Base-by-base conservation (phyloP, 2,888 invertebrate species). In the Drosophila anceps region DNA sequence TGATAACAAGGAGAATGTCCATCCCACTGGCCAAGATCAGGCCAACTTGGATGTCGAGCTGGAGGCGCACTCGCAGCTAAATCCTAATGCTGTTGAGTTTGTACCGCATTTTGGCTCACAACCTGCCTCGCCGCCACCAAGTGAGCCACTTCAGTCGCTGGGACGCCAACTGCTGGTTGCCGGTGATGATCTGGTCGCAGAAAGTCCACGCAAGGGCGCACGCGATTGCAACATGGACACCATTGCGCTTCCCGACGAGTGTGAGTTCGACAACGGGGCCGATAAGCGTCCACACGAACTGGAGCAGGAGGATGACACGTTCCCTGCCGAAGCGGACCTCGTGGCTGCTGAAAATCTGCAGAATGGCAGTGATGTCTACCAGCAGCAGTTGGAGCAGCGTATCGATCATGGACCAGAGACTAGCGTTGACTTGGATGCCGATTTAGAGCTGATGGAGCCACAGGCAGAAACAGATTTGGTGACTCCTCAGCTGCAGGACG, bases 31-130 rank as follows among this genome's bases (percentile, higher is more conserved):
- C 48, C 77, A 73, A 13, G 63, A 76, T 5, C 73, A 78, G 46
- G 55, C 68, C 3, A 76, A 76, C 0, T 1, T 59, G 9, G 74
- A 65, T 24, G n/a, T 31, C 10, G 73, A 69, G n/a, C 51, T 69
- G 18, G 95, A 95, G 90, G 95, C 96, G 93, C 95, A 95, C 93
- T 97, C 96, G 48, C 96, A 96, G 69, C 93, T 97, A 80, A 97
- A 97, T 94, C 97, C 97, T 0, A 95, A 97, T 88, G 97, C 97
- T 20, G 96, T 96, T n/a, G 97, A 96, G 93, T 97, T 97, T 92
- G 94, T 97, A 68, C 92, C 92, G 4, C 83, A 76, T 18, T 91
- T 88, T 70, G 91, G 91, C 0, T 91, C 91, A 3, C 90, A 87
- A 58, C 31, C 57, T 4, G 43, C 31, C 10, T 95, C 95, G 8